Base-by-base conservation (phyloP, 2,113 vertebrate species). In the Pelobates fuscus region DNA sequence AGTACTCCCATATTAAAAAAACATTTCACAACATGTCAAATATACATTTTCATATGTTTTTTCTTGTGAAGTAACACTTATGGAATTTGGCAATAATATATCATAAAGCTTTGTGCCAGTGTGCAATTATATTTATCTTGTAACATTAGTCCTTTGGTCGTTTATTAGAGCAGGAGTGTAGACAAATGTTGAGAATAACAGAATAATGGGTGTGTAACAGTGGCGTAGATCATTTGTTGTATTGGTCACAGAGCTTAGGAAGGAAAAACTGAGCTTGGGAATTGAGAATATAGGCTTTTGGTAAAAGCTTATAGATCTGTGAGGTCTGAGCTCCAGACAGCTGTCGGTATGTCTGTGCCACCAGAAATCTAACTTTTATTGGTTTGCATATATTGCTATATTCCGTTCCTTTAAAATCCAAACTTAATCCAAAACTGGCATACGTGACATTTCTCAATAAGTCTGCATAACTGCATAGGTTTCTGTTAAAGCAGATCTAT, bases 231-330 rank as follows among this genome's bases (percentile, higher is more conserved):
- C 12, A 67, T 24, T 80, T 65, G 68, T 80, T 79, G 3, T n/a
- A 59, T 82, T 87, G 67, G 67, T 88, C 63, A 83, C 30, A 80
- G 77, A 81, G 58, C 55, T 81, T 77, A 73, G 78, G 74, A 79
- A 84, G 79, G 76, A 80, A 82, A 86, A 84, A 71, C 32, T 60
- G 72, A 81, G 46, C 6, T 71, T 83, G 70, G 24, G 73, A 80
- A 82, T 49, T 70, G 63, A 58, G 29, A 81, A 30, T 82, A 80
- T 80, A 77, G 57, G 17, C 80, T 81, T 82, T 81, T 78, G 78
- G 18, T 20, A 23, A 77, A 72, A 54, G 65, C 20, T 70, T 77
- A 68, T 67, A 71, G 32, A 52, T 77, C 1, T 8, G 21, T 76
- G 24, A 20, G 57, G 17, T 80, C 54, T 63, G 62, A 67, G 77